Conservation (phyloP, 1,140 invertebrate species). For the Polypedilum vanderplanki region DNA sequence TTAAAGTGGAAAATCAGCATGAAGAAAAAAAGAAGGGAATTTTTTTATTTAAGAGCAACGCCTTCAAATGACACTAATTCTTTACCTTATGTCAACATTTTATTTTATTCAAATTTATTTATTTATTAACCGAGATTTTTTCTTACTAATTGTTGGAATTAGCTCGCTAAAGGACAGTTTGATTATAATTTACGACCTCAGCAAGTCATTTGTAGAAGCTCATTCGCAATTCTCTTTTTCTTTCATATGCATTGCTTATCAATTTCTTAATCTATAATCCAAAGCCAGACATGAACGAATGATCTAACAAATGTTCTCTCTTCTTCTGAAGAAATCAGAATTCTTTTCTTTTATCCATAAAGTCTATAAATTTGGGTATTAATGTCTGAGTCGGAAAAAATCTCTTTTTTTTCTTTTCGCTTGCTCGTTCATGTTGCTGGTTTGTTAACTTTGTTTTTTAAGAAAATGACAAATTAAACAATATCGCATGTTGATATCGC, state of each 20-base stretch:
- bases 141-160: no score
- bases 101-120: not conserved
- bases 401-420: not conserved
- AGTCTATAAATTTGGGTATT: conserved; percentile 14
- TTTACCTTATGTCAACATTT: conserved; percentile 21
- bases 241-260: not conserved
- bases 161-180: no score
- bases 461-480: no score
- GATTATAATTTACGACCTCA: not conserved
- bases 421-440: no score
- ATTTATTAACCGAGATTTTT: no score
- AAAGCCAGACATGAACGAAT: not conserved
- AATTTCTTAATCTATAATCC: conserved; percentile 12
- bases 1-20: conserved; percentile 22
- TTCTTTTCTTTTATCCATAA: not conserved
- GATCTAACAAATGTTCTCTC: not conserved
- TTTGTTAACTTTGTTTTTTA: no score
- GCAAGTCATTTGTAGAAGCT: not conserved
- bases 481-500: no score
- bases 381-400: not conserved
- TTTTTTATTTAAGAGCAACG: not conserved
- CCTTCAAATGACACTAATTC: not conserved
- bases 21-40: not conserved
- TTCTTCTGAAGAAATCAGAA: not conserved
- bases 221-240: not conserved